phyloP scores from a whole-genome alignment of 1,140 invertebrate genomes.

The Leptopilina boulardi region DNA sequence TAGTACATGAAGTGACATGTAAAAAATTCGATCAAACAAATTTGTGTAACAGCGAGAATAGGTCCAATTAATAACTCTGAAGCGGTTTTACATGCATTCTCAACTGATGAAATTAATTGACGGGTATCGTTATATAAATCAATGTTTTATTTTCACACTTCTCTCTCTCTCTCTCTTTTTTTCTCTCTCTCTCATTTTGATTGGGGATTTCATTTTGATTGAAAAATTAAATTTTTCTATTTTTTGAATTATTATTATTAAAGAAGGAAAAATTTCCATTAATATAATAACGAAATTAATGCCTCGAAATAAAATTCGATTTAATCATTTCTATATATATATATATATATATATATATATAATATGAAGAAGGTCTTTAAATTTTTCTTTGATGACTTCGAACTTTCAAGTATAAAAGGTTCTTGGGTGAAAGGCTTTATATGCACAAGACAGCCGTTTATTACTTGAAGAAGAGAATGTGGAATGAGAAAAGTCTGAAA shows the following conservation, averaged over 20 bases:
- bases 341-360: no score
- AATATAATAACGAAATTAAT: not conserved
- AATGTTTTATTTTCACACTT: no score
- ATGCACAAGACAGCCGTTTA: constrained; percentile 27
- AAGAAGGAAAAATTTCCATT: no score
- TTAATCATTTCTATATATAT: not conserved
- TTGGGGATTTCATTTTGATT: no score
- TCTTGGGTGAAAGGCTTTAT: constrained; percentile 4
- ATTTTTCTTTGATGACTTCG: constrained; percentile 22
- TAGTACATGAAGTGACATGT: not conserved
- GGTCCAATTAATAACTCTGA: constrained; percentile 6
- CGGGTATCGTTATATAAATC: no score
- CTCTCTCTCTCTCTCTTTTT: no score
- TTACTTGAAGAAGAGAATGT: constrained; percentile 20
- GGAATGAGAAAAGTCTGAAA: constrained; percentile 26
- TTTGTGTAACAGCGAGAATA: not conserved
- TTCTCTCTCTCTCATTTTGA: no score
- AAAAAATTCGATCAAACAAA: not conserved
- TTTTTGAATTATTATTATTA: no score
- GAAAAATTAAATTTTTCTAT: no score
- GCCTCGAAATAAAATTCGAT: not conserved
- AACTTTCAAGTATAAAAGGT: constrained; percentile 5
- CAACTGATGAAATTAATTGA: not conserved
- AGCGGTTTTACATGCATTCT: not conserved
- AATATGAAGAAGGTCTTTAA: not conserved